phyloP scores from a whole-genome alignment of 1,140 invertebrate genomes.

The Drosophila neocordata region DNA sequence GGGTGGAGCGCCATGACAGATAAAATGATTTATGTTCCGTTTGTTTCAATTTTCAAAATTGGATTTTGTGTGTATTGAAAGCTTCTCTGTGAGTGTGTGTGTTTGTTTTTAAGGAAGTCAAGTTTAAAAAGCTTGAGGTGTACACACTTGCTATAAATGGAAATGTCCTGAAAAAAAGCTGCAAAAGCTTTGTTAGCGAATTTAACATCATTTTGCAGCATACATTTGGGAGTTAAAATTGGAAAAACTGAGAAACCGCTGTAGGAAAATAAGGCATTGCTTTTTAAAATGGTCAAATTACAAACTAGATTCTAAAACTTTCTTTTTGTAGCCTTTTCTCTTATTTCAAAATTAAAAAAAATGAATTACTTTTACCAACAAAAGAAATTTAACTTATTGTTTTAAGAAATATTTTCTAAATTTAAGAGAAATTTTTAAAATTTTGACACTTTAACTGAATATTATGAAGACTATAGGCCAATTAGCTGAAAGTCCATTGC shows the following conservation, averaged over 20 bases:
- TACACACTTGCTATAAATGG: not conserved
- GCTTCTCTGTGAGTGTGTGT: not conserved
- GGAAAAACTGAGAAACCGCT: no score
- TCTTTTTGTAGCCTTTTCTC: not conserved
- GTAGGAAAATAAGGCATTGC: no score
- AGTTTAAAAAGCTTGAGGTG: not conserved
- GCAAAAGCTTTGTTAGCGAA: not conserved
- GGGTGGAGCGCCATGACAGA: not conserved
- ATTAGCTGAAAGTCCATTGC: not conserved
- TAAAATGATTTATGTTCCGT: not conserved
- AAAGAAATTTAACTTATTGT: no score
- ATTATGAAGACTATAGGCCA: not conserved
- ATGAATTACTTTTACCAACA: no score
- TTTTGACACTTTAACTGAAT: slow-evolving; percentile 2
- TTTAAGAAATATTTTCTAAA: not conserved
- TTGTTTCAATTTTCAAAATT: slow-evolving; percentile 4
- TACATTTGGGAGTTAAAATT: not conserved
- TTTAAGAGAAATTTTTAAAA: not conserved
- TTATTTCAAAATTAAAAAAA: not conserved
- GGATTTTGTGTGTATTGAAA: not conserved
- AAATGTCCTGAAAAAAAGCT: no score
- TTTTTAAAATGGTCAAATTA: not conserved
- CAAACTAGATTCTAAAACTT: not conserved
- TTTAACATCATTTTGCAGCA: not conserved
- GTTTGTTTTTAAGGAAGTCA: not conserved